Conservation (phyloP, 2,888 invertebrate species). For the Cheilosia soror region DNA sequence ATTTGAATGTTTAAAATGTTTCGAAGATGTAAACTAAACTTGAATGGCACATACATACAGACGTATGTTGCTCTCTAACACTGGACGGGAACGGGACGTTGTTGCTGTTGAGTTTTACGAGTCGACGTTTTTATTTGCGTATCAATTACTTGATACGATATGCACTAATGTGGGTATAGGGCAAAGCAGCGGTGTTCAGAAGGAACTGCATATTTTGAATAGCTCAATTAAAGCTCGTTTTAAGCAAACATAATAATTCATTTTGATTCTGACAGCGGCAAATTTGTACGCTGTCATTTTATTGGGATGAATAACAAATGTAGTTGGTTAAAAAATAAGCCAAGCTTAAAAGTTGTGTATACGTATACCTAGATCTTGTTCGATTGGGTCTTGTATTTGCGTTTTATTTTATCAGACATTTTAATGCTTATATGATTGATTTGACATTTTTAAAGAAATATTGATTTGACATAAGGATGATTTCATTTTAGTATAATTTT, state of each 20-base stretch:
- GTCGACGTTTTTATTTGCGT: slow-evolving; percentile 68
- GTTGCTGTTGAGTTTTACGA: slow-evolving; percentile 53
- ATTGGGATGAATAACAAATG: slow-evolving; percentile 8
- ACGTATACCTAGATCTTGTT: too few relatives aligned
- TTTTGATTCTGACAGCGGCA: background rate
- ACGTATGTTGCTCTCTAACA: slow-evolving; percentile 21
- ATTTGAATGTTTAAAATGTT: slow-evolving; percentile 48
- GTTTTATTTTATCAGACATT: too few relatives aligned
- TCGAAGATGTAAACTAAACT: slow-evolving; percentile 62
- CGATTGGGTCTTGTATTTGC: too few relatives aligned
- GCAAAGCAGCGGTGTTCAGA: slow-evolving; percentile 20
- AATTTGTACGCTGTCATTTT: background rate
- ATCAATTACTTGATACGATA: slow-evolving; percentile 68
- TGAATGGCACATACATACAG: slow-evolving; percentile 34
- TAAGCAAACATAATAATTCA: slow-evolving; percentile 2
- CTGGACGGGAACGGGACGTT: slow-evolving; percentile 39
- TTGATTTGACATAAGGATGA: too few relatives aligned
- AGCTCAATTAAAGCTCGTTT: background rate
- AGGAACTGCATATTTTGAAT: background rate
- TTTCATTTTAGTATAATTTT: too few relatives aligned
- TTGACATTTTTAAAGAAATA: too few relatives aligned
- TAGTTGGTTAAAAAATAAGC: too few relatives aligned
- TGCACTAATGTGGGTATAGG: slow-evolving; percentile 50
- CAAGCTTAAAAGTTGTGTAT: too few relatives aligned
- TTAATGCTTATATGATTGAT: too few relatives aligned